Conservation (phyloP, 2,113 vertebrate species). For the Epinephelus cyanopodus region DNA sequence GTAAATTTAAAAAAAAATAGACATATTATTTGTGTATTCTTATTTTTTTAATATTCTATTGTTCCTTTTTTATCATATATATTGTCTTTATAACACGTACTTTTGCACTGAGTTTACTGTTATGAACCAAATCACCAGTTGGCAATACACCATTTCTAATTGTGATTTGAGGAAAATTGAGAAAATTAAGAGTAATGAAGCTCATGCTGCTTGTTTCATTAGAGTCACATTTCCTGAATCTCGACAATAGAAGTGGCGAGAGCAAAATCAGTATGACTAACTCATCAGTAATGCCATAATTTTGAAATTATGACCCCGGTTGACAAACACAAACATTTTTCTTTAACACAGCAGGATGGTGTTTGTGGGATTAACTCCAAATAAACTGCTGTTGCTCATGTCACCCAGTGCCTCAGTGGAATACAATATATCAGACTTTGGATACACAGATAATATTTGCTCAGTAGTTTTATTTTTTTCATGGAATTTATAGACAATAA, state of each 20-base stretch:
- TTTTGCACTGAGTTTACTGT: too few species aligned
- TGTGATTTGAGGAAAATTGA: neutral
- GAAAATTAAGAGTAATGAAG: neutral
- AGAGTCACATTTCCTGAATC: neutral
- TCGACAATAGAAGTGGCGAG: neutral
- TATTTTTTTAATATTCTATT: too few species aligned
- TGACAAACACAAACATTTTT: neutral
- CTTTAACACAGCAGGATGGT: neutral
- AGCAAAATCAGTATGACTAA: neutral
- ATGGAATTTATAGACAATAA: constrained; percentile 1
- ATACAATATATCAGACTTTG: neutral
- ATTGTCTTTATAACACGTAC: too few species aligned
- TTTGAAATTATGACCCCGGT: neutral
- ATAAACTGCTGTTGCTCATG: neutral
- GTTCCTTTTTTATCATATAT: too few species aligned
- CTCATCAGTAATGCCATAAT: neutral
- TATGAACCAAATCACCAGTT: too few species aligned
- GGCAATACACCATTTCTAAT: too few species aligned
- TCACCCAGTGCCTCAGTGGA: neutral
- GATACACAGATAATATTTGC: neutral
- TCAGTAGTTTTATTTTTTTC: neutral
- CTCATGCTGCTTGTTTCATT: neutral
- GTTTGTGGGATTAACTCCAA: neutral
- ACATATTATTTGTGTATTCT: too few species aligned
- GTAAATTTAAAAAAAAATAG: too few species aligned